Conservation (phyloP, 2,797 vertebrate genomes). For the Danio albolineatus region DNA sequence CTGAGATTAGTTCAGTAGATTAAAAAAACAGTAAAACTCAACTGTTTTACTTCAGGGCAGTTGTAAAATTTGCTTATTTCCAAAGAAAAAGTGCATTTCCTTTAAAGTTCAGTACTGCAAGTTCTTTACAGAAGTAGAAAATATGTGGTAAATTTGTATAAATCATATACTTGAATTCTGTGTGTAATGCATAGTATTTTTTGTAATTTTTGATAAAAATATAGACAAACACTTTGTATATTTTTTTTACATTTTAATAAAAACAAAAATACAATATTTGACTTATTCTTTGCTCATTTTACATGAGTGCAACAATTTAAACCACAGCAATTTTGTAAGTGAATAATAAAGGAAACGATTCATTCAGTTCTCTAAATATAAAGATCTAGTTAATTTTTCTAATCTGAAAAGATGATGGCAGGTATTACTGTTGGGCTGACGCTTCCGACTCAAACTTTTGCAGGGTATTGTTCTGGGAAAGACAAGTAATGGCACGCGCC, state of each 20-base stretch:
- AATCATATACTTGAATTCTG: no score
- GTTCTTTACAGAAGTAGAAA: no score
- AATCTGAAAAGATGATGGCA: not conserved
- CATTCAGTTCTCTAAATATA: not conserved
- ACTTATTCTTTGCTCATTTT: not conserved
- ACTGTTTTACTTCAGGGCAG: no score
- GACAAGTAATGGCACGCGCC: constrained; percentile 79
- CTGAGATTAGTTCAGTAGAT: no score
- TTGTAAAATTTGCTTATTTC: no score
- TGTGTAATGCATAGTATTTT: no score
- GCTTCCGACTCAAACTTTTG: constrained; percentile 44
- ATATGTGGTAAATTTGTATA: no score
- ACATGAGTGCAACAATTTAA: not conserved
- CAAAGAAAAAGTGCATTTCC: no score
- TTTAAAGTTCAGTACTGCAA: no score
- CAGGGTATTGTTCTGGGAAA: constrained; percentile 71
- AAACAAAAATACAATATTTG: constrained; percentile 23
- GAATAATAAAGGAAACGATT: not conserved
- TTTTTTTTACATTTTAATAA: constrained; percentile 16
- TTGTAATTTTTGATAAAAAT: no score
- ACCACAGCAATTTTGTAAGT: not conserved
- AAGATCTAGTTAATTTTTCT: not conserved
- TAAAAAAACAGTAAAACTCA: no score
- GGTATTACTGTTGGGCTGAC: constrained; percentile 17
- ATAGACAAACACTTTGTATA: not conserved